phyloP scores from a whole-genome alignment of 2,113 vertebrate genomes.

The Phylloscopus trochilus region DNA sequence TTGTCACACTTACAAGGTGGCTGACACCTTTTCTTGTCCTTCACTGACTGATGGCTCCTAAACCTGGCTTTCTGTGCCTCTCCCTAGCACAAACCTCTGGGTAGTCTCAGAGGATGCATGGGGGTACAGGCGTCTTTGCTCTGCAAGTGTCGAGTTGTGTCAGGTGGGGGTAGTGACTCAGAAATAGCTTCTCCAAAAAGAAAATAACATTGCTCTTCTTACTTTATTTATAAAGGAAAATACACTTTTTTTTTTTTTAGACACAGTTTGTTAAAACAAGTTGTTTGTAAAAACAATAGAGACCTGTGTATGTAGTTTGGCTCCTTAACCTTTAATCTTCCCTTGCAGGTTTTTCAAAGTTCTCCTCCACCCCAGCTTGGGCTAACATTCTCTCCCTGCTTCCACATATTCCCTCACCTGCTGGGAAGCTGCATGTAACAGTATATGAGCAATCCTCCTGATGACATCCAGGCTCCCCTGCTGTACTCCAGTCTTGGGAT shows the following conservation, averaged over 20 bases:
- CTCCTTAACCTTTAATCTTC: not conserved
- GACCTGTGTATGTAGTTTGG: not conserved
- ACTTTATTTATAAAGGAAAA: not conserved
- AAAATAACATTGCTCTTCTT: not conserved
- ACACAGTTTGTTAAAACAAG: not conserved
- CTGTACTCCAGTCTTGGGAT: not conserved
- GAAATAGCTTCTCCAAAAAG: not conserved
- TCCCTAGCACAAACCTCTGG: fast-evolving
- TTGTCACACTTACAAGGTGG: not conserved
- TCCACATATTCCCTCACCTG: not conserved
- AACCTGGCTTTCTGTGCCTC: not conserved
- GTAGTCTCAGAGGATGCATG: not conserved
- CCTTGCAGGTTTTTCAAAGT: not conserved
- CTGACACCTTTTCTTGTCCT: slow-evolving; percentile 27
- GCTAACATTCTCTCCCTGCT: not conserved
- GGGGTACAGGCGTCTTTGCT: not conserved
- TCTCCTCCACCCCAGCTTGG: not conserved
- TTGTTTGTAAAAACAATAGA: not conserved
- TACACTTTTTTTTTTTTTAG: fast-evolving
- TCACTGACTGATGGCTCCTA: not conserved
- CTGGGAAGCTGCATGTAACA: not conserved
- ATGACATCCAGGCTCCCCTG: not conserved
- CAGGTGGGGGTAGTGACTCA: not conserved
- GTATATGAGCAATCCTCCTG: not conserved
- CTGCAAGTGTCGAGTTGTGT: not conserved